Conservation (phyloP, 2,113 vertebrate species). For the Neogobius melanostomus region DNA sequence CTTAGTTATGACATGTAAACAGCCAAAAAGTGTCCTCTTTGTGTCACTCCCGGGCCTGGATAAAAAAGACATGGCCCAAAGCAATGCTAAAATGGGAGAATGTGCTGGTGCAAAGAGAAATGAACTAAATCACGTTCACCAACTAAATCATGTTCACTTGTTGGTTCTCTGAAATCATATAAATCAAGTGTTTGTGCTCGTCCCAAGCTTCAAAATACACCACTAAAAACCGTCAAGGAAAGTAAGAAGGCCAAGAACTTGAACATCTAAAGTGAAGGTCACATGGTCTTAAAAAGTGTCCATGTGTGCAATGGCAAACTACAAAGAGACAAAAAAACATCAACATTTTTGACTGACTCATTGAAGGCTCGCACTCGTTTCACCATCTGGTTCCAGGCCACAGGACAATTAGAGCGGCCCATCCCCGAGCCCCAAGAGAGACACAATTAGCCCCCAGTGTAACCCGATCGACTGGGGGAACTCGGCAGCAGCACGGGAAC, state of each 20-base stretch:
- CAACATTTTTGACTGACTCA: conserved; percentile 18
- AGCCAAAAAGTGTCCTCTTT: no score
- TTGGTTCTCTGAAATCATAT: no score
- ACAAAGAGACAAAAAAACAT: conserved; percentile 6
- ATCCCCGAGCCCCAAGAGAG: conserved; percentile 67
- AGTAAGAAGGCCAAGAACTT: not conserved
- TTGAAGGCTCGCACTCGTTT: conserved; percentile 33
- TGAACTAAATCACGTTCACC: no score
- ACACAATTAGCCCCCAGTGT: conserved; percentile 74
- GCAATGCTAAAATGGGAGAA: not conserved
- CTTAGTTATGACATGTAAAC: no score
- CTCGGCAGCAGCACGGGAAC: conserved; percentile 39
- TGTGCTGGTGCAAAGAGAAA: not conserved
- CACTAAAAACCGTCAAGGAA: not conserved
- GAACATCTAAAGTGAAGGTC: not conserved
- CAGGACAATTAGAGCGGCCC: conserved; percentile 69
- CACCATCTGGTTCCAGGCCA: conserved; percentile 72
- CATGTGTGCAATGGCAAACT: conserved; percentile 1
- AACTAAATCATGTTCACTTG: no score
- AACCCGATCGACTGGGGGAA: conserved; percentile 71
- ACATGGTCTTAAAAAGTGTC: not conserved
- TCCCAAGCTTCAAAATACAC: not conserved
- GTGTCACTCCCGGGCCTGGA: not conserved
- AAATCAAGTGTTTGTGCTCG: no score
- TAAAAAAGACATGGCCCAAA: not conserved